Evolutionary conservation across 2,888 invertebrate genomes (phyloP), one percentile per base, ranked within the genome.

Genomic region (Drosophila longiperda): DNA sequence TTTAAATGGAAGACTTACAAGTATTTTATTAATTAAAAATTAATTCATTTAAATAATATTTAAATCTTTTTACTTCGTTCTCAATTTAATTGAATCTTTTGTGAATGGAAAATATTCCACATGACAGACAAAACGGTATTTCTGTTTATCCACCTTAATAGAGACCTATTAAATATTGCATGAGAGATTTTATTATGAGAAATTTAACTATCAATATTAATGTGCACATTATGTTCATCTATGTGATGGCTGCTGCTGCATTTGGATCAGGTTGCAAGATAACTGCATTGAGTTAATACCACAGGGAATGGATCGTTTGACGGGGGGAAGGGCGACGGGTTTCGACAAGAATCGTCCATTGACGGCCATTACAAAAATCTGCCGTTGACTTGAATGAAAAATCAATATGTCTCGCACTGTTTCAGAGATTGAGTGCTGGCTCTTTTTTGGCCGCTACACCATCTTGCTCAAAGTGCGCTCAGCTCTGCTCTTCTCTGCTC

Each of bases 321-420:
- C 1, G 34, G 40, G 45, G 29, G 29, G 1, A 23, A 3, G 12
- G 57, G 23, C 17, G 15, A 15, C 17, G 53, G 42, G 8, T 23
- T 20, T 20, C 38, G 20, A 60, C 50, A 49, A 52, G 34, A 64
- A 58, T 76, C 64, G 57, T 36, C 34, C 60, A 80, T 76, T 77
- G 67, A 66, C 78, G 67, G 82, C 82, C 78, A 78, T 78, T 81
- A 81, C 62, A 73, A 72, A 75, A 71, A 66, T 58, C 59, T 75
- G 65, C 65, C 62, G 50, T 72, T 68, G 53, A 61, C 40, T 52
- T 78, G 61, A 73, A 75, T 78, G 90, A 75, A 85, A 90, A 85
- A 85, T 90, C 85, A 86, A 85, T 85, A 78, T 74, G 78, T 88
- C 86, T 83, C 67, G 62, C 54, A 66, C 61, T 61, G 54, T 49